These are phyloP conservation scores for Eulithis prunata DNA, from an alignment of 2,888 invertebrate genomes.

Conservation along the genomic window DNA sequence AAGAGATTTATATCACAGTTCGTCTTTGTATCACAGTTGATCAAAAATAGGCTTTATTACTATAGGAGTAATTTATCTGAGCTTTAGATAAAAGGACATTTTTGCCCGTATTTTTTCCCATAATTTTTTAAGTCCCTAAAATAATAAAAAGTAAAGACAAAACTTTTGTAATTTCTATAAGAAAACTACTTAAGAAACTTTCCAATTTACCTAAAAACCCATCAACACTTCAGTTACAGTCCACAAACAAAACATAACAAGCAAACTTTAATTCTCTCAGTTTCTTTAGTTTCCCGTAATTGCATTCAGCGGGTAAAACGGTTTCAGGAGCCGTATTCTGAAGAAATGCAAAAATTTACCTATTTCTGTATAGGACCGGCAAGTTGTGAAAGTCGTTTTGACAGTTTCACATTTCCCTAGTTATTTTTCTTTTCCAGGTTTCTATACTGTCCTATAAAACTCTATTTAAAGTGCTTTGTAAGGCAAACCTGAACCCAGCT, in stretches of 20 bases:
- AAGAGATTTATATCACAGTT: neutral
- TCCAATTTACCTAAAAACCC: conserved; percentile 1
- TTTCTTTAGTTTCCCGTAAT: conserved; percentile 39
- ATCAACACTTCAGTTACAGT: conserved; percentile 22
- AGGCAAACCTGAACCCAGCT: too few species aligned
- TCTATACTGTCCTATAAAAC: neutral
- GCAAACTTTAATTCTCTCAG: conserved; percentile 32
- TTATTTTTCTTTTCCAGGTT: neutral
- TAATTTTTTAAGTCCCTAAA: neutral
- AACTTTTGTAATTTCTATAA: neutral
- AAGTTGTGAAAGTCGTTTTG: neutral
- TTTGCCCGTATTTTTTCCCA: too few species aligned
- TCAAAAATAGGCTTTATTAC: neutral
- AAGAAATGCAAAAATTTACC: conserved; percentile 18
- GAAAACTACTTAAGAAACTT: conserved; percentile 1
- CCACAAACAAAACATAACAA: conserved; percentile 29
- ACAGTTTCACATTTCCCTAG: neutral
- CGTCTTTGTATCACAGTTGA: neutral
- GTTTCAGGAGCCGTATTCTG: conserved; percentile 26
- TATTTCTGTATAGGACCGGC: neutral
- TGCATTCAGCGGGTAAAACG: conserved; percentile 38
- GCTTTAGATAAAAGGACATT: too few species aligned
- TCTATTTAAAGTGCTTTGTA: neutral
- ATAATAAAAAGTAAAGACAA: neutral
- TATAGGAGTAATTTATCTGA: too few species aligned